Base-by-base conservation (phyloP, 2,113 vertebrate genomes). In the Onychostoma macrolepis region DNA sequence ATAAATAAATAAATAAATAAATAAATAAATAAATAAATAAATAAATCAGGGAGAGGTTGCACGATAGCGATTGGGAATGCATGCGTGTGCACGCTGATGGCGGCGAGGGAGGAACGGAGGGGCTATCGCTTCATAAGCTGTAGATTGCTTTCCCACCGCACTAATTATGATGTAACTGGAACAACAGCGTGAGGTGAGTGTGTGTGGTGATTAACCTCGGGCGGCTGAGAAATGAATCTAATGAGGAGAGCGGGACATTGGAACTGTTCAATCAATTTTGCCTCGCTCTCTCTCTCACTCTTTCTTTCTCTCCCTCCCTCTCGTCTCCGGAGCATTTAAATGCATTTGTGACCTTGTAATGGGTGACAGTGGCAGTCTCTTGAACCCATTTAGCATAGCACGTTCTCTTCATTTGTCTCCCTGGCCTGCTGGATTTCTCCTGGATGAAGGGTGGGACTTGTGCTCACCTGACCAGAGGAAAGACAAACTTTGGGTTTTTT, bases 161-260 rank as follows among this genome's bases (percentile, higher is more conserved):
- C 94, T 96, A 97, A 97, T 98, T 96, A 96, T 96, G 95, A 97
- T 97, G 95, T 97, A 96, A 96, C 93, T 92, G 93, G 95, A 95
- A 95, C 95, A 97, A 95, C 95, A 96, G 94, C 94, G 91, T 94
- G 95, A 95, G 94, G 95, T 96, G 80, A 76, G 93, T 94, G 93
- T 94, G 95, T 93, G 95, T 95, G 94, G 95, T 95, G 96, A 98
- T 97, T 97, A 97, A 97, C 96, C 96, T 92, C 92, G 93, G 95
- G 95, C 95, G 95, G 93, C 92, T 96, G 96, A 96, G 94, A 96
- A 97, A 96, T 95, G 93, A 93, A 91, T 94, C 86, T 96, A 95
- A 95, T 95, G 95, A 97, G 95, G 94, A 94, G 95, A 96, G 93
- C 92, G 95, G 95, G 95, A 95, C 93, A 92, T 91, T 88, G 95